Percentiles rank a stretch among this genome's conserved stretches.
These are phyloP conservation scores for Anas bernieri DNA, from an alignment of 2,797 vertebrate species.

Conservation along the genomic window DNA sequence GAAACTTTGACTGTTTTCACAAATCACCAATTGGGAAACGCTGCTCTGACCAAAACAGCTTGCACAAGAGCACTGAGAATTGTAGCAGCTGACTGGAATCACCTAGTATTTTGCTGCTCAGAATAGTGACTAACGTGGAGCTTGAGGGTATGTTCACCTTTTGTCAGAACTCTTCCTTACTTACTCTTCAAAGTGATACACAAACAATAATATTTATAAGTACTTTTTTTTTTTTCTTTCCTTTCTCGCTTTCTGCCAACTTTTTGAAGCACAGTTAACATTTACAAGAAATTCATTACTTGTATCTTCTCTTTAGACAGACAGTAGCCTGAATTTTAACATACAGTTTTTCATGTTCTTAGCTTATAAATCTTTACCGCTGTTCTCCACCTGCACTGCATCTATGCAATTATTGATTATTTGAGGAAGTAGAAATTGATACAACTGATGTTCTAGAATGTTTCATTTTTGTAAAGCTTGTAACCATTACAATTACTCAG, in stretches of 20 bases:
- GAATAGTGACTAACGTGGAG: neutral
- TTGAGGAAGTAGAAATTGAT: neutral
- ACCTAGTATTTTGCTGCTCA: neutral
- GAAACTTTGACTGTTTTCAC: neutral
- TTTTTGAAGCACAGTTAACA: neutral
- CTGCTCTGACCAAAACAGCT: neutral
- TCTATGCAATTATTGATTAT: neutral
- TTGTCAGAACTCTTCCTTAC: neutral
- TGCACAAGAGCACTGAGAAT: neutral
- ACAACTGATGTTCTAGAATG: neutral
- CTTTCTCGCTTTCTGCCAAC: neutral
- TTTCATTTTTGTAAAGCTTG: neutral
- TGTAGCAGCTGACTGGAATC: neutral
- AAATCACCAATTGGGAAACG: neutral
- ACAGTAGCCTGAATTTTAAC: neutral
- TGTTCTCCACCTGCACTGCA: neutral
- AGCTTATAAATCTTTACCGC: neutral
- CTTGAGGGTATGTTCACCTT: neutral
- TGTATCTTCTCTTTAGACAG: neutral
- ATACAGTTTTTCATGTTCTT: neutral
- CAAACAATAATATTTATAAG: neutral
- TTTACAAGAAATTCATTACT: neutral
- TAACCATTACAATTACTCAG: neutral
- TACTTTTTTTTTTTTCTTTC: neutral
- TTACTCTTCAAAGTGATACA: neutral